Base-by-base conservation (phyloP, 1,140 invertebrate species). In the Hormaphis cornu region DNA sequence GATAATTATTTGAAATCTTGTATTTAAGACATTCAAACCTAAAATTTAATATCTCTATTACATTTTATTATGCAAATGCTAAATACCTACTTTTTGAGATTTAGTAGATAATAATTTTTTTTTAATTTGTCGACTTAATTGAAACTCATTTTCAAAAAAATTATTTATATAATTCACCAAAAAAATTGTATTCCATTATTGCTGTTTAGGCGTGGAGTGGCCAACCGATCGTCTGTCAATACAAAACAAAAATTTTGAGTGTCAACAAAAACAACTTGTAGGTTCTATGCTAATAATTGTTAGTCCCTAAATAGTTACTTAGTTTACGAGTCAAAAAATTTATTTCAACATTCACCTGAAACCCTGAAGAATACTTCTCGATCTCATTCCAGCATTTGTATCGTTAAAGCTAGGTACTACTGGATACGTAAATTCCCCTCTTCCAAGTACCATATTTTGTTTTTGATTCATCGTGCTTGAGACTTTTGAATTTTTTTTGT, bases 401-500 rank as follows among this genome's bases (percentile, higher is more conserved):
- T 48, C 44, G 6, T 50, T 33, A 7, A 63, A 50, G 1, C 33
- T 50, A 1, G 61, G 61, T 33, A 66, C n/a, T 5, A 24, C 20
- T 1, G 61, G 61, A 35, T 66, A 66, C 8, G 61, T 30, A 4
- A 66, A 30, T 22, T 66, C 44, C 14, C 14, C 12, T 16, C 18
- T 18, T 7, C 0, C 20, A 3, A 50, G 30, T 2, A 16, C 18
- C 18, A 48, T 50, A n/a, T n/a, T n/a, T 30, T 46, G 44, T 66
- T 66, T 66, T 6, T 42, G 24, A 22, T 50, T 50, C 61, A 48
- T 35, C 7, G 61, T 33, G 18, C 50, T 72, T 10, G 71, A 14
- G 8, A 69, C 40, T 35, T 58, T 69, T 9, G 71, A 56, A 24
- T 48, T 70, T 22, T 73, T 73, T 73, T 83, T 86, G 69, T 87